Evolutionary conservation across 2,113 vertebrate species (phyloP), one percentile per base, ranked within the genome.

Genomic region (Noctilio leporinus): DNA sequence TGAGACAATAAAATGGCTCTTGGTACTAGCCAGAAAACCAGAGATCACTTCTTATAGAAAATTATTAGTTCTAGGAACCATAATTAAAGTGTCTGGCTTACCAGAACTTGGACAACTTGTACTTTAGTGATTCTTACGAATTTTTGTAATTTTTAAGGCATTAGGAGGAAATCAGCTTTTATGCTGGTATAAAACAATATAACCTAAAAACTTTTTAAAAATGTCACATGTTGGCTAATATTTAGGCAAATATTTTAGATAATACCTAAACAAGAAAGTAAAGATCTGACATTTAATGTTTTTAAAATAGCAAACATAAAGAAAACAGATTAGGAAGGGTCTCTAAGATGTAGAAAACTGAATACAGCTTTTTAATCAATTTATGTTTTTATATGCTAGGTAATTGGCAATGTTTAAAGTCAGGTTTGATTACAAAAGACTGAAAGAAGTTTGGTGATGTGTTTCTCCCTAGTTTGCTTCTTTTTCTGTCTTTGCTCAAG

Each of bases 41-140:
- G 45, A 87, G 22, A 87, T 59, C 82, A 92, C 88, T 93, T 92
- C 19, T 97, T 53, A 81, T 30, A 82, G 51, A 93, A 90, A 92
- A 92, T 59, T 73, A 89, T 77, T 87, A 95, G 80, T 92, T 86
- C 57, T 86, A 82, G 30, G 94, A 95, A 95, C 17, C 77, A 81
- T 96, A 95, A 94, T 72, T 86, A 38, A 96, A 96, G 43, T 93
- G n/a, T 12, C 38, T 95, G n/a, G 19, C 35, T 94, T 95, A 82
- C 33, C 62, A 95, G 78, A 95, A 95, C 16, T 78, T 93, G 35
- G 45, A 84, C 19, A 91, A 82, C 45, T 55, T 90, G 10, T 12
- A 73, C 24, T 92, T 96, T 75, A 93, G 14, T 83, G 81, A 75
- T 89, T 70, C 84, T 92, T 59, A 49, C 4, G 10, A 40, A 82